Conservation (phyloP, 2,797 vertebrate species). For the Pelochelys cantorii region DNA sequence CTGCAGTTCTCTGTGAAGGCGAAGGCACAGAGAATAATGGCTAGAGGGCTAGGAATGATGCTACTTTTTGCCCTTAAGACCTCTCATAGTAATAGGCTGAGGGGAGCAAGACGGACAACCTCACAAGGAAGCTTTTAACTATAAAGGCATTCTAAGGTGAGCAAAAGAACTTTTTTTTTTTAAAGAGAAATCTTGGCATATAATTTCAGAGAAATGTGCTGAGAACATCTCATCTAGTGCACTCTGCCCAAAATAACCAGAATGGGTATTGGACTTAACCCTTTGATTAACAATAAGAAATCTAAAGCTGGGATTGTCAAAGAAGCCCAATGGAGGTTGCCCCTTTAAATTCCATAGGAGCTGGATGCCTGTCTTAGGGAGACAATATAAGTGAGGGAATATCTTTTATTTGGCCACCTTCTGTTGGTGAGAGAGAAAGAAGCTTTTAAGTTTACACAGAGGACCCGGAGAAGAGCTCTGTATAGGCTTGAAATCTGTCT, state of each 20-base stretch:
- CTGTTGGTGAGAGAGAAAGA: background rate
- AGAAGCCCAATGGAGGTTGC: background rate
- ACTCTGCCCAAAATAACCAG: slow-evolving; percentile 44
- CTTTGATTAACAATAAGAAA: background rate
- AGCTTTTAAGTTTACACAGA: background rate
- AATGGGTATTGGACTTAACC: background rate
- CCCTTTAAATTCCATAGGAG: background rate
- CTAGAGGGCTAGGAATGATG: background rate
- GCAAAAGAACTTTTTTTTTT: background rate
- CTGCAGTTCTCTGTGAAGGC: background rate
- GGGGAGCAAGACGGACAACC: background rate
- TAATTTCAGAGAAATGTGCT: slow-evolving; percentile 7
- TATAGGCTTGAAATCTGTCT: background rate
- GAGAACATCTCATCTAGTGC: background rate
- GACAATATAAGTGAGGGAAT: background rate
- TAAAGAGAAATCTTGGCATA: slow-evolving; percentile 17
- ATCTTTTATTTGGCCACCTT: background rate
- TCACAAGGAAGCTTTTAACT: background rate
- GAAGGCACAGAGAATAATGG: background rate
- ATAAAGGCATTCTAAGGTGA: background rate
- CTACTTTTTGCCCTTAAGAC: slow-evolving; percentile 2
- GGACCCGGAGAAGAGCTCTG: background rate
- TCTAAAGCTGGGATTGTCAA: accelerated
- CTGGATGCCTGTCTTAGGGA: background rate
- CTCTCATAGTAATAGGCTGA: background rate